Evolutionary conservation across 2,888 invertebrate genomes (phyloP), one percentile per base, ranked within the genome.

Genomic region (Hirtodrosophila histrioides): DNA sequence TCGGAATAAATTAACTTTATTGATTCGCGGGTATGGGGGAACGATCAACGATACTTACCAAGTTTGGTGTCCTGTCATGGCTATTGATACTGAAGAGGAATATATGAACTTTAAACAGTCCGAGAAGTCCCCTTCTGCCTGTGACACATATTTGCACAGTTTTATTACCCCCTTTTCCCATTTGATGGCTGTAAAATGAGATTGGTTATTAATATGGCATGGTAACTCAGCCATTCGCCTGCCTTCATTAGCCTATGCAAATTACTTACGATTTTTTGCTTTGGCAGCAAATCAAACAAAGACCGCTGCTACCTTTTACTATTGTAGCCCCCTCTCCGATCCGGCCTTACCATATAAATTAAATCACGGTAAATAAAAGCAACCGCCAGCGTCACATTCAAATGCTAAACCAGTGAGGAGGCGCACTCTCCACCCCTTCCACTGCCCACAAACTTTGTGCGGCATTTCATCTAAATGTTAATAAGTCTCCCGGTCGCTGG

Each of bases 391-490:
- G 53, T 44, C 37, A 57, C 79, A 82, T 82, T 75, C 73, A 82
- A 73, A 81, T 78, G 83, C 58, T 70, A 82, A 81, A 57, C 57
- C 57, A 63, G 58, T 36, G 50, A 64, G 58, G 6, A 39, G 33
- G 17, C 24, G 36, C 27, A 56, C 31, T 7, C 43, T 24, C 51
- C 53, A 17, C 29, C 17, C 5, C 24, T 7, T 29, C 23, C 29
- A 7, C 36, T 27, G 12, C 12, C 56, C 51, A 50, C 27, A 36
- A 58, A 56, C 7, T 64, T 78, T 48, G 48, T 37, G 48, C 65
- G 76, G 82, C 78, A 73, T 87, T 83, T 83, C 83, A 83, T 83
- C 87, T 83, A 83, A 83, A 83, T 83, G 83, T 83, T 83, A 83
- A 83, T 83, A 85, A 83, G 83, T 86, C 83, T 73, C 50, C 41